Base-by-base conservation (phyloP, 1,140 invertebrate species). In the Papilio xuthus region DNA sequence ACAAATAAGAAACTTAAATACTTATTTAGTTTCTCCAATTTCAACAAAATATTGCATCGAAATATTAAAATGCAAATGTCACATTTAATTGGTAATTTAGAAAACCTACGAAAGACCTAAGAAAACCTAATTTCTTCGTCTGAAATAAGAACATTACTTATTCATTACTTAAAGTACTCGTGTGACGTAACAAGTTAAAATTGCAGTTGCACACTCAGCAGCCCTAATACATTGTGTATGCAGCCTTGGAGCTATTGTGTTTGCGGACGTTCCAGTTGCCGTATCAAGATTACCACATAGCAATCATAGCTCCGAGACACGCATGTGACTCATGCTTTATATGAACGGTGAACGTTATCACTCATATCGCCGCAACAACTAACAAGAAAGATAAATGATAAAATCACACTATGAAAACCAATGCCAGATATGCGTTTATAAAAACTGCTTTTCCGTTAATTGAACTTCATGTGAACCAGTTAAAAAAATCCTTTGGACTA, bases 211-310 rank as follows among this genome's bases (percentile, higher is more conserved):
- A 74, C 72, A 50, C 73, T 75, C 9, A 18, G 50, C 44, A 53
- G 26, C 47, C 73, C 56, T 60, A 7, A 60, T 26, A 15, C 50
- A 53, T 74, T 74, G 72, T 56, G 73, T 10, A 75, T 75, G 32
- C 23, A 75, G 41, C 41, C 50, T 32, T n/a, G 44, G 44, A 26
- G 10, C 23, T 18, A 75, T 75, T 75, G 50, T 73, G 42, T 41
- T 32, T 15, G 47, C 73, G n/a, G 73, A 75, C 73, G 53, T 56
- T 26, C 47, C 26, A 75, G 32, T 75, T 4, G 18, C 44, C 50
- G 32, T 56, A 75, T 75, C 50, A 75, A 75, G 50, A 56, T 75
- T 75, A 37, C 73, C 18, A 56, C 73, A 75, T 60, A n/a, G 37
- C 70, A 42, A 44, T 44, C 37, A 42, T 60, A 60, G 20, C 56